Evolutionary conservation across 2,888 invertebrate genomes (phyloP).

Genomic region (Sphecodes monilicornis): DNA sequence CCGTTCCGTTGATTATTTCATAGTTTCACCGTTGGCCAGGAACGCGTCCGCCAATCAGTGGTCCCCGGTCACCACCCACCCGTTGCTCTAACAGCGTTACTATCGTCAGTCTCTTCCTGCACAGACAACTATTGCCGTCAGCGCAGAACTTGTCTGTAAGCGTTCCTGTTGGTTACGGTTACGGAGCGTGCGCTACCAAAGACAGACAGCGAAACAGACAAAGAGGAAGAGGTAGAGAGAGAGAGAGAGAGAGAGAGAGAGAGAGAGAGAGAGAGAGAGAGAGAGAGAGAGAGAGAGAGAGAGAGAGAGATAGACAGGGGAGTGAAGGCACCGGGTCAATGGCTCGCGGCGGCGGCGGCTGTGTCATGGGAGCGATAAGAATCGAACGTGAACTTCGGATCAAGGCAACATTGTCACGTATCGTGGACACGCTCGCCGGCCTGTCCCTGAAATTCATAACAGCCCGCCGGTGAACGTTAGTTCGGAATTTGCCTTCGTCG

Average conservation of each 20-base stretch:
- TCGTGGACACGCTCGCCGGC: conserved; percentile 35
- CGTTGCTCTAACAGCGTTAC: not conserved
- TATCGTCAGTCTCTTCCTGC: conserved; percentile 43
- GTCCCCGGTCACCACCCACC: conserved; percentile 29
- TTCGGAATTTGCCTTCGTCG: not conserved
- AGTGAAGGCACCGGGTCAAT: conserved; percentile 64
- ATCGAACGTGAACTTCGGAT: conserved; percentile 62
- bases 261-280: not conserved
- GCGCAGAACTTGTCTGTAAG: conserved; percentile 11
- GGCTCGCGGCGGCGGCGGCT: conserved; percentile 51
- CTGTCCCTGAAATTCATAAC: conserved; percentile 53
- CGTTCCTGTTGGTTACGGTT: conserved; percentile 1
- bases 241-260: not conserved
- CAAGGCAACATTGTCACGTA: conserved; percentile 53
- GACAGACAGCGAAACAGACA: not conserved
- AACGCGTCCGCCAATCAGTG: conserved; percentile 14
- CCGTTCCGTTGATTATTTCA: conserved; percentile 41
- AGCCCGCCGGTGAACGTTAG: conserved; percentile 13
- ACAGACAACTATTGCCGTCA: conserved; percentile 12
- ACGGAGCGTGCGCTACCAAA: not conserved
- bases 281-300: not conserved
- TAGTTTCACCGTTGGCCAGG: conserved; percentile 23
- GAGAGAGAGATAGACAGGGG: too few species aligned
- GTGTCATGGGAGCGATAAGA: conserved; percentile 65
- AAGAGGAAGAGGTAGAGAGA: not conserved